Base-by-base conservation (phyloP, 1,140 invertebrate genomes). In the Bursaphelenchus mucronatus region DNA sequence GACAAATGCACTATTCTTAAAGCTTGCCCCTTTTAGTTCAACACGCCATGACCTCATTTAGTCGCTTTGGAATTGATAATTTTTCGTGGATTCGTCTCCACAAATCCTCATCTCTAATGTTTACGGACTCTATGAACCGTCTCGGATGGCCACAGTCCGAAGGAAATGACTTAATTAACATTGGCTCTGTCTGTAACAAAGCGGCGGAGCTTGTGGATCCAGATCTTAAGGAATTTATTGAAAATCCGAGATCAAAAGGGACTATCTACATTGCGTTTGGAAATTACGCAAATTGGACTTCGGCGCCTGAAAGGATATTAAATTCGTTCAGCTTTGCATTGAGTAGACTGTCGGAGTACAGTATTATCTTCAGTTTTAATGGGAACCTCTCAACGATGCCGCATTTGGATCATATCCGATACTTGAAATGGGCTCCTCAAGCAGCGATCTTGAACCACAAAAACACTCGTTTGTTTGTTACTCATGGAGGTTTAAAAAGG, bases 401-500 rank as follows among this genome's bases (percentile, higher is more conserved):
- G n/a, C 4, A 43, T 21, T 30, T 51, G 53, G 9, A 15, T 17
- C 41, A 69, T 21, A 11, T 40, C 11, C 47, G 40, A 51, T 11
- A 10, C 5, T 54, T 57, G 19, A 56, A 61, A 13, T 75, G 73
- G 73, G 75, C 75, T 13, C 73, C 75, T 13, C 75, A 76, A 46
- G 53, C 67, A n/a, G 73, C 66, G 15, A 64, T 76, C 52, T 17
- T 76, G 8, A 13, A 47, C 54, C 75, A 76, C 52, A 51, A 56
- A 7, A 71, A 68, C n/a, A 76, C 74, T 0, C 47, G 43, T 10
- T 30, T 78, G 1, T 76, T 78, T 61, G 45, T 76, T 21, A 78
- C 67, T n/a, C 74, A 76, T 64, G 74, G 71, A 50, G 74, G 74
- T 19, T 21, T 76, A 11, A 76, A 76, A 66, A 78, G 75, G 73